Evolutionary conservation across 2,113 vertebrate species (phyloP).

Genomic region (Thryonomys swinderianus): DNA sequence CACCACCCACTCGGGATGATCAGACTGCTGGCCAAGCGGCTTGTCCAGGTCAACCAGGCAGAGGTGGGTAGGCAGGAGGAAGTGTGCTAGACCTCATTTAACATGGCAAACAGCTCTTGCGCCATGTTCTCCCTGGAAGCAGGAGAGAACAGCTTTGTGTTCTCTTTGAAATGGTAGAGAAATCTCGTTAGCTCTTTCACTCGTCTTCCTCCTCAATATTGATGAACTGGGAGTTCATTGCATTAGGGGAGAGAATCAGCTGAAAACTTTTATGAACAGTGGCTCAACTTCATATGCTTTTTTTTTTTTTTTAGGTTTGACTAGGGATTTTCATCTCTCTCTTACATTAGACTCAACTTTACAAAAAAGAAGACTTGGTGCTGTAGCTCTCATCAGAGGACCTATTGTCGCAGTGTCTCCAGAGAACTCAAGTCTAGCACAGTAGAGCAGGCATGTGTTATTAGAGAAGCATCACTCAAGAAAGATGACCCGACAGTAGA

Average conservation of each 20-base stretch:
- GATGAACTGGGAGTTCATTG: neutral
- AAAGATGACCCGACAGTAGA: neutral
- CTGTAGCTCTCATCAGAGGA: neutral
- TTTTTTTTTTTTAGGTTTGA: neutral
- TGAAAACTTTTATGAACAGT: neutral
- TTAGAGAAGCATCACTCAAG: neutral
- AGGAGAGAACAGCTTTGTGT: neutral
- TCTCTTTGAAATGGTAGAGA: neutral
- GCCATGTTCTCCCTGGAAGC: neutral
- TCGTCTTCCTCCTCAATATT: neutral
- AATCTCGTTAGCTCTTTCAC: neutral
- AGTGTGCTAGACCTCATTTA: neutral
- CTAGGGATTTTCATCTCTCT: constrained; percentile 7
- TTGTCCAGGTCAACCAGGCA: neutral
- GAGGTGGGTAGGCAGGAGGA: neutral
- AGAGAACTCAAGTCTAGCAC: neutral
- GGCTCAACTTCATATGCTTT: neutral
- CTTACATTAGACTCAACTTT: neutral
- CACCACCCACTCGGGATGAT: neutral
- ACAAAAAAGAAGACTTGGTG: neutral
- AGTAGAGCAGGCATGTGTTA: neutral
- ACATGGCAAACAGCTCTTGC: neutral
- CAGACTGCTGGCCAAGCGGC: neutral
- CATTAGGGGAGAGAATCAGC: neutral
- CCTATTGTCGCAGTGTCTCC: neutral